phyloP scores from a whole-genome alignment of 2,113 vertebrate species.

The Amazona vittata region DNA sequence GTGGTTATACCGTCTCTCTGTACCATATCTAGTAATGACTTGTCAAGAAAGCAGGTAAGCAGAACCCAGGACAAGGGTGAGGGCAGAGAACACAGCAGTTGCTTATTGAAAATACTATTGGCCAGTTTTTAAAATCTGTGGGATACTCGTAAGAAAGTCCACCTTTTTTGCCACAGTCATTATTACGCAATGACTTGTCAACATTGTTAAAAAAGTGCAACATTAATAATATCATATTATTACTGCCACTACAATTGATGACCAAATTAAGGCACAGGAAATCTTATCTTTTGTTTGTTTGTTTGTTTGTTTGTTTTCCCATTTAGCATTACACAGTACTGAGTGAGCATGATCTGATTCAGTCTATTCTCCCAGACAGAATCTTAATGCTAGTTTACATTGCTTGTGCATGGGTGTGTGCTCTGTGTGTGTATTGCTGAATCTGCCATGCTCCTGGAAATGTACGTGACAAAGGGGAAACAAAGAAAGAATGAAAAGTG shows the following conservation, averaged over 20 bases:
- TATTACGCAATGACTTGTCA: background rate
- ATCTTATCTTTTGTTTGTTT: background rate
- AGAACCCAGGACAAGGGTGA: background rate
- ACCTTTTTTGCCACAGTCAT: background rate
- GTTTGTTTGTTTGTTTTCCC: background rate
- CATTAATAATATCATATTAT: background rate
- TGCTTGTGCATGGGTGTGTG: accelerated
- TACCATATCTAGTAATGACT: background rate
- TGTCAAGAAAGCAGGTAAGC: background rate
- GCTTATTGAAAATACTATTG: background rate
- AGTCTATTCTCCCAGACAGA: background rate
- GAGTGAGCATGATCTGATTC: background rate
- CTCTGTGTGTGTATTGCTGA: background rate
- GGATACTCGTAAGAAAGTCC: background rate
- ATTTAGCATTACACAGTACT: background rate
- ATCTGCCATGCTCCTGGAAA: background rate
- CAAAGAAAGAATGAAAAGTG: background rate
- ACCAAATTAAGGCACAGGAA: background rate
- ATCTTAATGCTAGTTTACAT: background rate
- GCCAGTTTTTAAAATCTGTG: background rate
- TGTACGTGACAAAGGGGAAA: background rate
- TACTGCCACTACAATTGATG: background rate
- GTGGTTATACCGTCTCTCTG: background rate
- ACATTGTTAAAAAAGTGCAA: background rate
- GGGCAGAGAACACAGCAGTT: background rate